Evolutionary conservation across 2,888 invertebrate genomes (phyloP).

Genomic region (Thalpophila matura): DNA sequence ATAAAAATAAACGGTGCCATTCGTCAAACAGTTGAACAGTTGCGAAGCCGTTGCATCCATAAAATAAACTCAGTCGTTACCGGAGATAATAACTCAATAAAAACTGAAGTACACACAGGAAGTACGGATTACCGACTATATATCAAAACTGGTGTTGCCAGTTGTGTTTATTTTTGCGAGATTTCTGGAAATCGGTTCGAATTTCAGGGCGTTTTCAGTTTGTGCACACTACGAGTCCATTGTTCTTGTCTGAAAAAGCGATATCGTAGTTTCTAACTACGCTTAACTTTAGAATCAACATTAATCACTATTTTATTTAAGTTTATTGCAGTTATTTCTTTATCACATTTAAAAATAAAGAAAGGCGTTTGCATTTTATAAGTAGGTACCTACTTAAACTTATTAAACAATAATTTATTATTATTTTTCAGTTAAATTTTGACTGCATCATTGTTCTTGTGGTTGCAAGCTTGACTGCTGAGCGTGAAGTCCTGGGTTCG

Average conservation of each 20-base stretch:
- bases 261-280: not conserved
- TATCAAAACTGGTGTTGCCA: constrained; percentile 47
- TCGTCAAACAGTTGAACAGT: constrained; percentile 63
- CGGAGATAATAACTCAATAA: constrained; percentile 69
- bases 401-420: too few species aligned
- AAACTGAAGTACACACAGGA: constrained; percentile 54
- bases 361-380: too few species aligned
- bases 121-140: constrained; percentile 51
- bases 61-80: constrained; percentile 67
- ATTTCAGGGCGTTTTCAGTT: constrained; percentile 14
- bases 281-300: not conserved
- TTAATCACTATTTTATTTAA: not conserved
- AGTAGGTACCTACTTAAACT: too few species aligned
- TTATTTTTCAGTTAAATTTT: too few species aligned
- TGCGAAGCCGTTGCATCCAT: constrained; percentile 57
- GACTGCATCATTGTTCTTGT: too few species aligned
- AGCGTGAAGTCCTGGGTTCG: too few species aligned
- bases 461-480: too few species aligned
- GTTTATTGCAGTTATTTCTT: too few species aligned
- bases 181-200: constrained; percentile 10
- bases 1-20: constrained; percentile 61
- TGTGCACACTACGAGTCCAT: not conserved
- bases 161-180: constrained; percentile 22
- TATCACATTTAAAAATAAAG: too few species aligned
- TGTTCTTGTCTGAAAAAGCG: not conserved